These are phyloP conservation scores for Anoncus sp. DNA, from an alignment of 2,888 invertebrate genomes.

Conservation along the genomic window DNA sequence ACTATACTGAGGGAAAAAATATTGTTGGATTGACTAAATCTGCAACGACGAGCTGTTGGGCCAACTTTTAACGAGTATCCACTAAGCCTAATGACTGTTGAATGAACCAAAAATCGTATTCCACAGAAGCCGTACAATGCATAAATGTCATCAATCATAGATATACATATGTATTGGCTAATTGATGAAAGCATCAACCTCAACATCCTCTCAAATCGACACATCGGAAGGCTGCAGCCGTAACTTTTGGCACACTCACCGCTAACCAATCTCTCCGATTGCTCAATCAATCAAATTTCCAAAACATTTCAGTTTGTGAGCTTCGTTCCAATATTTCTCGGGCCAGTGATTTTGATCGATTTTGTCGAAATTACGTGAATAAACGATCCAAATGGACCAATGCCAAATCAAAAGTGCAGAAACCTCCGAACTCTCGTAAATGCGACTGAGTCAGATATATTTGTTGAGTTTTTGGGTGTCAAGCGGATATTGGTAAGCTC, in stretches of 20 bases:
- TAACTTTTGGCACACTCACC: constrained; percentile 50
- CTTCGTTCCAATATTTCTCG: neutral
- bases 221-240: constrained; percentile 9
- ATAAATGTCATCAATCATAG: no score
- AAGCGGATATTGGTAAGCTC: no score
- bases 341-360: constrained; percentile 53
- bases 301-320: constrained; percentile 39
- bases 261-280: constrained; percentile 57
- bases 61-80: no score
- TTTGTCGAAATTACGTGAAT: constrained; percentile 39
- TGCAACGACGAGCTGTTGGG: no score
- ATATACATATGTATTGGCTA: constrained; percentile 7
- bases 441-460: constrained; percentile 27
- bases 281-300: constrained; percentile 58
- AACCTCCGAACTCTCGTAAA: neutral
- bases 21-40: no score
- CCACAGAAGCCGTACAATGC: no score
- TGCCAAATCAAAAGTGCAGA: constrained; percentile 61
- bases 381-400: no score
- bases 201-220: constrained; percentile 11
- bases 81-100: no score
- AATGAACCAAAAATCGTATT: neutral
- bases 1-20: no score
- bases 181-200: neutral
- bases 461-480: constrained; percentile 10